Evolutionary conservation across 2,797 vertebrate genomes (phyloP), one percentile per base, ranked within the genome.

Genomic region (Falco berigora): DNA sequence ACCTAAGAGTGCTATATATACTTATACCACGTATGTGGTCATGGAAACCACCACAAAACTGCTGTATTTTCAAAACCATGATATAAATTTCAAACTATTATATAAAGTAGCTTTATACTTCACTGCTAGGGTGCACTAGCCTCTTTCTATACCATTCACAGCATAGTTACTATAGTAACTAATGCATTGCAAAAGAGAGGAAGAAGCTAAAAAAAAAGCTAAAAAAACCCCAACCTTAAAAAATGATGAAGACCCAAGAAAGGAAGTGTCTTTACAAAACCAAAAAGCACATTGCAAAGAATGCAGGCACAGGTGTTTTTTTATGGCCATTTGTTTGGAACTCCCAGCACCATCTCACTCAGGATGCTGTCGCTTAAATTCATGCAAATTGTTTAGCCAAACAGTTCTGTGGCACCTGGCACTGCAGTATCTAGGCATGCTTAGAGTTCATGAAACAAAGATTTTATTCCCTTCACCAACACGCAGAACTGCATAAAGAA

Each of bases 81-180:
- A 83, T 95, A 96, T 93, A 97, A 80, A 98, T 98, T 97, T 92
- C 82, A 49, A 96, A 93, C 87, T 97, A 96, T 97, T 97, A 96
- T 46, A 97, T 97, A 97, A 98, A 97, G 94, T 92, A 76, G 74
- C 75, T 94, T 96, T 96, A 91, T 96, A 88, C 92, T 96, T 96
- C 92, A 94, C 95, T 88, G 91, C 73, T 73, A 96, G 96, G 96
- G 96, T 97, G 96, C 96, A 96, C 86, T 87, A 96, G 96, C 92
- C 76, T 75, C 92, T 83, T 96, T 94, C 95, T 92, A 97, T 97
- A 97, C 96, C 96, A 95, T 97, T 97, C 96, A 94, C 96, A 97
- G 95, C 96, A 96, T 76, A 86, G 98, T 98, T 97, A 97, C 98
- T 98, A 98, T 98, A 97, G 98, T 97, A 98, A 98, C 98, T 96